phyloP scores from a whole-genome alignment of 1,140 invertebrate species.

The Sminthurinus signatus region DNA sequence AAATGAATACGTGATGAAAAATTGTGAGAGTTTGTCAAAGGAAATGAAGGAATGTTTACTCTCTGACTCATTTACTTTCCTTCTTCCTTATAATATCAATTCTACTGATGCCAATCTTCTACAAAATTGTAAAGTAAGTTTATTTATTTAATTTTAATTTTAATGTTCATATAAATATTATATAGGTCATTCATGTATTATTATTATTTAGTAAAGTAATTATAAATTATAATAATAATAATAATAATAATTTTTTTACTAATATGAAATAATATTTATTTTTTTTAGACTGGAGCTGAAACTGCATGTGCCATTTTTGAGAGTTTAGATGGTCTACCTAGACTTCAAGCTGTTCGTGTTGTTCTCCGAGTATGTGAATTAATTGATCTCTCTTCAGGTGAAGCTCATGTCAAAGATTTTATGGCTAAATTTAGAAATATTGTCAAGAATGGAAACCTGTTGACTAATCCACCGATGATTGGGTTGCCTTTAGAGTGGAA shows the following conservation, averaged over 20 bases:
- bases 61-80: neutral
- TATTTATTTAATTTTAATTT: no score
- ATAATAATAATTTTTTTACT: no score
- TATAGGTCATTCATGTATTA: conserved; percentile 4
- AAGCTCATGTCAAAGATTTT: neutral
- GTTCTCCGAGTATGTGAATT: conserved; percentile 2
- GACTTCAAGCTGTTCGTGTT: no score
- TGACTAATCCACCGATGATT: neutral
- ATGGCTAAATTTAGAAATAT: neutral
- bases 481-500: conserved; percentile 2
- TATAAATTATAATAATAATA: no score
- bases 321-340: no score
- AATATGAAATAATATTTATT: neutral
- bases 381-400: neutral
- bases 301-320: neutral
- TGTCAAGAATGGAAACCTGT: neutral
- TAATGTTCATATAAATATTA: no score
- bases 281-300: conserved; percentile 3
- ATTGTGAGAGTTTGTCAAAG: neutral
- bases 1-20: neutral
- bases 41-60: neutral
- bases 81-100: neutral
- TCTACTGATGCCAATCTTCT: neutral
- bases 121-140: conserved; percentile 6
- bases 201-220: no score